Percentiles rank a stretch among this genome's conserved stretches.
phyloP scores from a whole-genome alignment of 2,113 vertebrate genomes.

The Alethe castanea region DNA sequence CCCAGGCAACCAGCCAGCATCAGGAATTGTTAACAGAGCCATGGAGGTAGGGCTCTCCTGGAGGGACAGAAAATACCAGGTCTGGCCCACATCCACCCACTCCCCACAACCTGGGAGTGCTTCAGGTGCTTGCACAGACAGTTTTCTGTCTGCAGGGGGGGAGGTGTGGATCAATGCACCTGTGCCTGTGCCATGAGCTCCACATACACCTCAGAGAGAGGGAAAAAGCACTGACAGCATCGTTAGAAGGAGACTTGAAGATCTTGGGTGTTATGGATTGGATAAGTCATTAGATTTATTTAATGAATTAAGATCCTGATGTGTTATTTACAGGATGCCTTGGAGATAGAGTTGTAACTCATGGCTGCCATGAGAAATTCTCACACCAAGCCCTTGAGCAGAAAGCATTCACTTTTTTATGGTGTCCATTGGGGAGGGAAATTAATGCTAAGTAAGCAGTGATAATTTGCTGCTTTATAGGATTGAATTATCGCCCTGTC shows the following conservation, averaged over 20 bases:
- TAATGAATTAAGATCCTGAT: neutral
- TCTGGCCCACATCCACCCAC: neutral
- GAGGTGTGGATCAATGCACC: neutral
- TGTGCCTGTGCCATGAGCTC: neutral
- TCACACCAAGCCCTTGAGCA: slow-evolving; percentile 16
- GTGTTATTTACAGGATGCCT: slow-evolving; percentile 52
- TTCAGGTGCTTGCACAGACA: neutral
- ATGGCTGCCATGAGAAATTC: neutral
- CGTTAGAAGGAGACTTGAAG: neutral
- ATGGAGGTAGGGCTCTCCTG: neutral
- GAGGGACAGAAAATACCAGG: neutral
- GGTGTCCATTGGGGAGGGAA: slow-evolving; percentile 18
- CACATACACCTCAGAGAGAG: neutral
- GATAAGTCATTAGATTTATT: neutral
- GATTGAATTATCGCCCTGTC: slow-evolving; percentile 39
- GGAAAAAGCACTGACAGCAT: neutral
- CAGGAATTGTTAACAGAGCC: neutral
- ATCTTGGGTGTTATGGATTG: neutral
- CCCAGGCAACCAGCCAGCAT: neutral
- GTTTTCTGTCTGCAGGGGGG: neutral
- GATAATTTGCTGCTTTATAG: slow-evolving; percentile 48
- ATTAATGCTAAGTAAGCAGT: slow-evolving; percentile 44
- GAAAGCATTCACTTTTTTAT: slow-evolving; percentile 42
- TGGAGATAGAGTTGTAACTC: slow-evolving; percentile 67
- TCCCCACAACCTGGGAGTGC: neutral